Percentiles rank a stretch among this genome's conserved stretches.
phyloP scores from a whole-genome alignment of 1,140 invertebrate genomes.

The Bombus balteatus region DNA sequence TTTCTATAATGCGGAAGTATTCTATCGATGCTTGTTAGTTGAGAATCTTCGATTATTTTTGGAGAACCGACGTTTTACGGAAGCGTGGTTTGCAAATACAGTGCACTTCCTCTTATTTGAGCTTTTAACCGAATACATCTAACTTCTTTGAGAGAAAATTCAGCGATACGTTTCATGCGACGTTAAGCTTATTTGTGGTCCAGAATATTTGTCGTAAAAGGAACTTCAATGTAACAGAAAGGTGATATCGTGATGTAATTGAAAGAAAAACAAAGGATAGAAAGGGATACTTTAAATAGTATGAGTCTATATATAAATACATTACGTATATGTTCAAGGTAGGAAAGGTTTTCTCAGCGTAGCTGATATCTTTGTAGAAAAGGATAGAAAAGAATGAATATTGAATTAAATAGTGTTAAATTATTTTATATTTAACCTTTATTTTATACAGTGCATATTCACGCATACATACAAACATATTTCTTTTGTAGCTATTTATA shows the following conservation, averaged over 20 bases:
- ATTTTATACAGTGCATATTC: background rate
- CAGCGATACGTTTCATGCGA: background rate
- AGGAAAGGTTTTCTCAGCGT: background rate
- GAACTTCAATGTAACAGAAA: background rate
- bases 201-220: background rate
- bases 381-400: background rate
- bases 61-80: no score
- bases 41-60: no score
- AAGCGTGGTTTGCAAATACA: no score
- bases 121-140: no score
- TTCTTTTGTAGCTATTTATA: background rate
- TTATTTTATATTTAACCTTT: background rate
- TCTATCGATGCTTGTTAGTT: background rate
- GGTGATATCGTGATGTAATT: background rate
- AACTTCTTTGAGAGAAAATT: background rate
- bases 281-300: background rate
- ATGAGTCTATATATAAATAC: background rate
- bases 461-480: background rate
- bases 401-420: background rate
- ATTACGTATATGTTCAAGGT: background rate
- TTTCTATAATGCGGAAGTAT: background rate
- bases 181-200: background rate
- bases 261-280: background rate
- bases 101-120: no score
- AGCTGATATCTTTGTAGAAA: background rate